phyloP scores from a whole-genome alignment of 2,113 vertebrate species.

The Alouatta palliata region DNA sequence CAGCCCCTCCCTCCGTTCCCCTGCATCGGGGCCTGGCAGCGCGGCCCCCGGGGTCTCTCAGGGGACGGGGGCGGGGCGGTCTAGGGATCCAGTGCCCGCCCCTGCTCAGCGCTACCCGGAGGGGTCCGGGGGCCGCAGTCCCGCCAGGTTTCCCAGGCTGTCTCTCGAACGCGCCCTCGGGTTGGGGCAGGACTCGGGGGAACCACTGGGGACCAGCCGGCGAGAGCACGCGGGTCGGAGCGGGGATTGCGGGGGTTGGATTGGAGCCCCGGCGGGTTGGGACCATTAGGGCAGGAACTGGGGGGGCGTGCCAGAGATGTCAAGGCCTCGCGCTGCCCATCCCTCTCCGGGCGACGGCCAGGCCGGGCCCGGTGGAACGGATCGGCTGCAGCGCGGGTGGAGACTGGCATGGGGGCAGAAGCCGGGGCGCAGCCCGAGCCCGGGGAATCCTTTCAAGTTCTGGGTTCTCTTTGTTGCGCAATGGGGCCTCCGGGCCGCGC shows the following conservation, averaged over 20 bases:
- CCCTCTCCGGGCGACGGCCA: not conserved
- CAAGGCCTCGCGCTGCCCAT: not conserved
- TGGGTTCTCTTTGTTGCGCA: conserved; percentile 73
- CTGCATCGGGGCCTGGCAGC: not conserved
- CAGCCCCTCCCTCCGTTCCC: not conserved
- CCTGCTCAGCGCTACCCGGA: no score
- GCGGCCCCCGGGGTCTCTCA: not conserved
- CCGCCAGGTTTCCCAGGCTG: not conserved
- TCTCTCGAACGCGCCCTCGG: conserved; percentile 12
- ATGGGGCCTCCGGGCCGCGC: conserved; percentile 36
- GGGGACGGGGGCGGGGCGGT: not conserved
- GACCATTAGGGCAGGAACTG: not conserved
- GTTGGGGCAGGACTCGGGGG: not conserved
- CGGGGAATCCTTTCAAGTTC: conserved; percentile 77
- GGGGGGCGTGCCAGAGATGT: not conserved
- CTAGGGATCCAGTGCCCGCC: not conserved
- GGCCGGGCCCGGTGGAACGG: not conserved
- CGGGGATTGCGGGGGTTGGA: not conserved
- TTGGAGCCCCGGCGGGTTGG: rapidly evolving
- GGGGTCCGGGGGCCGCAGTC: not conserved
- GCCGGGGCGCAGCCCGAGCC: not conserved
- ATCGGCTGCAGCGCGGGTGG: not conserved
- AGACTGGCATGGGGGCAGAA: not conserved
- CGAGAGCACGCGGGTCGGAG: not conserved
- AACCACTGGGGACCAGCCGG: not conserved